These are phyloP conservation scores for Apaloderma vittatum DNA, from an alignment of 2,113 vertebrate species.

Conservation along the genomic window DNA sequence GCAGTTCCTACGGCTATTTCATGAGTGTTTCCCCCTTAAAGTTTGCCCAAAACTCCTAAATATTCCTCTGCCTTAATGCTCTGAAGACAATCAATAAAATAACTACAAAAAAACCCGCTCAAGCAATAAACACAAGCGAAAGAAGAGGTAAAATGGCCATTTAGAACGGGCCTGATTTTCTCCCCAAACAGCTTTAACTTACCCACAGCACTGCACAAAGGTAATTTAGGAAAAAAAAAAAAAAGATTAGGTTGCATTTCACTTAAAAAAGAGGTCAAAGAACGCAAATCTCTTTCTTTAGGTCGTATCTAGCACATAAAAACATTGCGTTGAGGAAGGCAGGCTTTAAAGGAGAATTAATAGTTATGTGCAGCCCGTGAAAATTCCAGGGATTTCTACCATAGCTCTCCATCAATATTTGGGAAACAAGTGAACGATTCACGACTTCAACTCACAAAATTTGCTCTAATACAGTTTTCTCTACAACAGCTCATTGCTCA, in stretches of 20 bases:
- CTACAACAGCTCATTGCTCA: not conserved
- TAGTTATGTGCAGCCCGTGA: rapidly evolving
- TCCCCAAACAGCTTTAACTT: not conserved
- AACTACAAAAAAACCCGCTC: not conserved
- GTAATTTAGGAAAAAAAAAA: too few relatives aligned
- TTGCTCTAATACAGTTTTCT: not conserved
- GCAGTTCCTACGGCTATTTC: not conserved
- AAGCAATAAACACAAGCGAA: not conserved
- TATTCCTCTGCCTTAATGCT: not conserved
- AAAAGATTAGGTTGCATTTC: not conserved
- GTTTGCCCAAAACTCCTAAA: not conserved
- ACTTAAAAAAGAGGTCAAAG: not conserved
- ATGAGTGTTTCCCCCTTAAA: not conserved
- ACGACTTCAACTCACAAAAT: not conserved
- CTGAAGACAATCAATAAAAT: not conserved
- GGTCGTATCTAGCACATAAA: not conserved
- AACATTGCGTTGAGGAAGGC: not conserved
- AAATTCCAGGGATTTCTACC: not conserved
- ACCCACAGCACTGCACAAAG: not conserved
- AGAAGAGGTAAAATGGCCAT: not conserved
- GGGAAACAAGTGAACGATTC: not conserved
- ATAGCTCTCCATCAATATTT: not conserved
- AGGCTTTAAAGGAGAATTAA: not conserved
- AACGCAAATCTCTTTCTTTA: not conserved
- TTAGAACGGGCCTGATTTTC: not conserved